These are phyloP conservation scores for Acanthopleura granulata DNA, from an alignment of 2,888 invertebrate species.

Conservation along the genomic window DNA sequence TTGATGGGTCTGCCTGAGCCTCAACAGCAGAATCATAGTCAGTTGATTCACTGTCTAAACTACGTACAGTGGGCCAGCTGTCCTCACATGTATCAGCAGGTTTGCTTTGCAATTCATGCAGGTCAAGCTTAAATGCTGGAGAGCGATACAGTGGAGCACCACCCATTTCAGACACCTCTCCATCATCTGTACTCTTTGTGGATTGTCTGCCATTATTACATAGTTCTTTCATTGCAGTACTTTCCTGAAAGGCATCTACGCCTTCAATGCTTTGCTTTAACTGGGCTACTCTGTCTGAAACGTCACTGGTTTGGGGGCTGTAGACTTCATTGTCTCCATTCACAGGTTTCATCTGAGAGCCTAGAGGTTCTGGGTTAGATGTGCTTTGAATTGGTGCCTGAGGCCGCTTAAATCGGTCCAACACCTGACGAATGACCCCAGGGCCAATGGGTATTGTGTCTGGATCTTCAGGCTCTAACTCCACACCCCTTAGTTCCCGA, in stretches of 20 bases:
- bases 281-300: background rate
- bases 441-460: background rate
- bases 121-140: background rate
- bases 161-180: slow-evolving; percentile 15
- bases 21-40: slow-evolving; percentile 16
- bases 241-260: background rate
- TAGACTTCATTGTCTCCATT: background rate
- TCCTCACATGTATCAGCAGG: background rate
- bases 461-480: background rate
- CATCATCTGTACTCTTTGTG: background rate
- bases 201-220: background rate
- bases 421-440: background rate
- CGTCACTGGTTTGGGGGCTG: background rate
- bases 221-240: background rate
- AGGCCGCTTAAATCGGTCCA: background rate
- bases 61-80: background rate
- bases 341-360: background rate
- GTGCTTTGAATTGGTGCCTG: background rate
- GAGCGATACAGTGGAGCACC: background rate
- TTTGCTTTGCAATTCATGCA: background rate
- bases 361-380: background rate
- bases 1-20: background rate
- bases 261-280: background rate
- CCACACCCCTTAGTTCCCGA: background rate
- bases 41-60: slow-evolving; percentile 14